A percentile compares a stretch with the other conserved stretches of the same genome.
These are phyloP conservation scores for Orycteropus afer DNA, from an alignment of 2,113 vertebrate species.

Conservation along the genomic window DNA sequence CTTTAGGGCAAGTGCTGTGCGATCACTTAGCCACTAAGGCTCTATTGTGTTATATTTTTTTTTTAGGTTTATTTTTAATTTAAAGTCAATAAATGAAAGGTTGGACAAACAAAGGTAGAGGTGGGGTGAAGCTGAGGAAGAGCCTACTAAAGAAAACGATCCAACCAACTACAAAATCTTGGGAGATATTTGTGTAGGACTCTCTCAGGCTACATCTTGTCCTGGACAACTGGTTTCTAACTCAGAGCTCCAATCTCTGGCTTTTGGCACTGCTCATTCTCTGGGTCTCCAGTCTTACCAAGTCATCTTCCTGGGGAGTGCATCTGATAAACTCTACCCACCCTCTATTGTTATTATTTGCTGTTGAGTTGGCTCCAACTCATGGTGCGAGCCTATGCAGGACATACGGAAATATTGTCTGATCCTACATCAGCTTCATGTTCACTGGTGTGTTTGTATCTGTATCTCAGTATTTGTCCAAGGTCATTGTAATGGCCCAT, in stretches of 20 bases:
- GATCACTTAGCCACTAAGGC: conserved; percentile 47
- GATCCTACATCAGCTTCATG: neutral
- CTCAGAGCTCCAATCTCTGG: neutral
- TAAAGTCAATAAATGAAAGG: conserved; percentile 66
- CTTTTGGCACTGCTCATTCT: neutral
- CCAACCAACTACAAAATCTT: neutral
- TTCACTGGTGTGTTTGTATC: neutral
- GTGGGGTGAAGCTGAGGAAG: neutral
- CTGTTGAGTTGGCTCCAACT: neutral
- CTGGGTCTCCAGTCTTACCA: neutral
- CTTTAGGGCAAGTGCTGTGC: conserved; percentile 34
- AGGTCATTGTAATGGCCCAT: neutral
- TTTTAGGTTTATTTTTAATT: conserved; percentile 72
- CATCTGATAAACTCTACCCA: neutral
- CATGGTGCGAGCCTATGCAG: neutral
- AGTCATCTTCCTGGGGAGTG: neutral
- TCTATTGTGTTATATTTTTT: conserved; percentile 66
- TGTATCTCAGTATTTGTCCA: no score
- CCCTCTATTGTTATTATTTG: neutral
- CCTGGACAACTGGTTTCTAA: neutral
- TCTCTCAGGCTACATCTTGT: neutral
- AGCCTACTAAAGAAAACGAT: conserved; percentile 23
- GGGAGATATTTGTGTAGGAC: neutral
- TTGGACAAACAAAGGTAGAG: conserved; percentile 56
- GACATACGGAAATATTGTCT: neutral